These are phyloP conservation scores for Clarias batrachus DNA, from an alignment of 2,113 vertebrate genomes.

Conservation along the genomic window DNA sequence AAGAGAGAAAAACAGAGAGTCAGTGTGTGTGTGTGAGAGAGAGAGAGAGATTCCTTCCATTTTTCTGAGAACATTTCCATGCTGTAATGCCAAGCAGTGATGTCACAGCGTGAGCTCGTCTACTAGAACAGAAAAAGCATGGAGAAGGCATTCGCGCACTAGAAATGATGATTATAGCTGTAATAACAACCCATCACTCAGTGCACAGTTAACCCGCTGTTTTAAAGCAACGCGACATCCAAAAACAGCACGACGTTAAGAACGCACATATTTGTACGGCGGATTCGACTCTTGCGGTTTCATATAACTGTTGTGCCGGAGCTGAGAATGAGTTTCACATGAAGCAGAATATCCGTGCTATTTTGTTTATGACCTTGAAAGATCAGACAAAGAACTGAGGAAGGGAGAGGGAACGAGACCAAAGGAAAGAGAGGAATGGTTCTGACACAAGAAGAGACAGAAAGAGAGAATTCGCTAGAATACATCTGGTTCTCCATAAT, in stretches of 20 bases:
- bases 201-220: background rate
- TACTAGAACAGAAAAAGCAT: slow-evolving; percentile 10
- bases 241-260: background rate
- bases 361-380: background rate
- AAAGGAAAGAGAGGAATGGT: background rate
- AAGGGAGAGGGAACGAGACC: slow-evolving; percentile 9
- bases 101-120: slow-evolving; percentile 55
- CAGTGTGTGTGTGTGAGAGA: slow-evolving; percentile 35
- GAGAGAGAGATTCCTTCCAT: slow-evolving; percentile 48
- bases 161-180: background rate
- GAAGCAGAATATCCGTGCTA: slow-evolving; percentile 9
- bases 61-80: slow-evolving; percentile 64
- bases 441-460: background rate
- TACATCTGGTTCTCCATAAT: slow-evolving; percentile 22
- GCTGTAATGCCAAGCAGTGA: slow-evolving; percentile 60
- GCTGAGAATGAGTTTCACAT: background rate
- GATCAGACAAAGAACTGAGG: background rate
- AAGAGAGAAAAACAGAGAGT: background rate
- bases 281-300: too few relatives aligned
- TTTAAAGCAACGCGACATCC: background rate
- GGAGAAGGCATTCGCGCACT: background rate
- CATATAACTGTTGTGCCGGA: background rate
- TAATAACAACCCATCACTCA: background rate
- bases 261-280: too few relatives aligned
- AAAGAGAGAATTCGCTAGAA: slow-evolving; percentile 1